Percentiles rank a stretch among this genome's conserved stretches.
These are phyloP conservation scores for Eptesicus fuscus DNA, from an alignment of 2,113 vertebrate genomes.

Conservation along the genomic window DNA sequence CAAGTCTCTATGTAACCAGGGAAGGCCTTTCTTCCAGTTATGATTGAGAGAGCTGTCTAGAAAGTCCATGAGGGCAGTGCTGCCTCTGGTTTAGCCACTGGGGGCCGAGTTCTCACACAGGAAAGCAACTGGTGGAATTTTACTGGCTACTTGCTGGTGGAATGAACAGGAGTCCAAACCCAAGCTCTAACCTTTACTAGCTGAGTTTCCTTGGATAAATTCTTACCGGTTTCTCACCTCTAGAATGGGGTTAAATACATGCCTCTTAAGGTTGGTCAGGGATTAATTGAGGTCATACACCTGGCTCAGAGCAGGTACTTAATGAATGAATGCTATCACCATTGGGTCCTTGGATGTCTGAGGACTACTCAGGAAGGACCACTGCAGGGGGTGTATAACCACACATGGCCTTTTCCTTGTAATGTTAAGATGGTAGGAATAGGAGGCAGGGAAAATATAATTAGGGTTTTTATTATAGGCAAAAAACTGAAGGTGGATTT, in stretches of 20 bases:
- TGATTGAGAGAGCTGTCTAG: neutral
- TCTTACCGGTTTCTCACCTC: neutral
- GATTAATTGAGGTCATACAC: neutral
- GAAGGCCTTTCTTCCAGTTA: neutral
- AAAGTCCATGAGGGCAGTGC: neutral
- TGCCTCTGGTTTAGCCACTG: neutral
- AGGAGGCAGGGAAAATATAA: neutral
- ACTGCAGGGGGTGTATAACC: neutral
- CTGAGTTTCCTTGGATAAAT: neutral
- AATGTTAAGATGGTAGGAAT: conserved; percentile 14
- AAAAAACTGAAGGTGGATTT: conserved; percentile 42
- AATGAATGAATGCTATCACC: neutral
- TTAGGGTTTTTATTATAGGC: conserved; percentile 33
- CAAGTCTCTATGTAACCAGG: neutral
- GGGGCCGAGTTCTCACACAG: neutral
- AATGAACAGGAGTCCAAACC: neutral
- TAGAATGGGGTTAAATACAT: neutral
- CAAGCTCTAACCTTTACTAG: neutral
- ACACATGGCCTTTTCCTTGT: neutral
- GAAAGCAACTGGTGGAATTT: neutral
- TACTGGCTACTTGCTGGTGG: neutral
- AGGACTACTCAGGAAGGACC: neutral
- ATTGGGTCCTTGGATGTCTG: neutral
- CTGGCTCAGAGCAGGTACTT: neutral
- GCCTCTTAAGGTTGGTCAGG: neutral